Evolutionary conservation across 1,140 invertebrate genomes (phyloP).

Genomic region (Ruditapes philippinarum): DNA sequence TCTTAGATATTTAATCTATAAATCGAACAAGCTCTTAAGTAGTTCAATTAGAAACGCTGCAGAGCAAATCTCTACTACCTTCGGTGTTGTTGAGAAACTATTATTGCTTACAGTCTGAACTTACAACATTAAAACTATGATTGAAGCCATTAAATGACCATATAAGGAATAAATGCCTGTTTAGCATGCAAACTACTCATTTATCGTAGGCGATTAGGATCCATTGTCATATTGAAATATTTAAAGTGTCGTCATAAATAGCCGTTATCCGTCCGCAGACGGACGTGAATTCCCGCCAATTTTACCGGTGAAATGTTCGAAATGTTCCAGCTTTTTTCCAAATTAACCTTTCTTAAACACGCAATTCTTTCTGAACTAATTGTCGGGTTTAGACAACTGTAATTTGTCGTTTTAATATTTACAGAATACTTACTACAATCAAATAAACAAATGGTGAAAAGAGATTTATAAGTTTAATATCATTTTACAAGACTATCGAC

Average conservation of each 20-base stretch:
- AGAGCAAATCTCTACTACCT: not conserved
- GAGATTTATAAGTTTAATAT: too few species aligned
- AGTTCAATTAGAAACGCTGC: not conserved
- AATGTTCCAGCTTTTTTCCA: not conserved
- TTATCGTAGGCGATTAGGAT: conserved; percentile 46
- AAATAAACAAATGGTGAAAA: too few species aligned
- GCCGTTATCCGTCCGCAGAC: conserved; percentile 23
- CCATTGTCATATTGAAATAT: conserved; percentile 60
- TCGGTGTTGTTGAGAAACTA: not conserved
- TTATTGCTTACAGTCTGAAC: conserved; percentile 7
- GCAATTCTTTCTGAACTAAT: too few species aligned
- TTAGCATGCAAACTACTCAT: conserved; percentile 48
- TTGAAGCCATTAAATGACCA: conserved; percentile 20
- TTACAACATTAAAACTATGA: conserved; percentile 15
- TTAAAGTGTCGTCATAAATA: conserved; percentile 54
- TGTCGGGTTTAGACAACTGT: too few species aligned
- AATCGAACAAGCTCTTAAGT: not conserved
- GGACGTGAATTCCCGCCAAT: conserved; percentile 44
- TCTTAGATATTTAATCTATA: not conserved
- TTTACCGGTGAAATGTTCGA: conserved; percentile 33
- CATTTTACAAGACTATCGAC: too few species aligned
- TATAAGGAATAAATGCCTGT: conserved; percentile 12
- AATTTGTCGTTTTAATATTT: too few species aligned
- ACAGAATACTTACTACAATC: too few species aligned
- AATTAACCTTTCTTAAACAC: too few species aligned